Conservation (phyloP, 2,797 vertebrate species). For the Moxostoma hubbsi region DNA sequence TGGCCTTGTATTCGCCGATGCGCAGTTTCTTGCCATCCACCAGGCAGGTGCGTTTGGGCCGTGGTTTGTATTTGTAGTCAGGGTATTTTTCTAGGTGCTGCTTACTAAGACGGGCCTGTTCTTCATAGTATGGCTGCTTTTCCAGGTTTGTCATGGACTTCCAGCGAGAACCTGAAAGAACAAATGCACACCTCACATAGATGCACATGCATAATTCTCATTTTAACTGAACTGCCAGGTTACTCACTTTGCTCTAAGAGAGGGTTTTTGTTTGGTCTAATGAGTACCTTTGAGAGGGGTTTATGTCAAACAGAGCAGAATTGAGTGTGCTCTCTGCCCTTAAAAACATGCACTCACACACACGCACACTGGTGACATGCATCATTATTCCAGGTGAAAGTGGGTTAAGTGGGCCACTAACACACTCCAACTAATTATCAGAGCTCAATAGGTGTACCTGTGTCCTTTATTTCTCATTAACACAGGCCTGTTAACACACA, state of each 20-base stretch:
- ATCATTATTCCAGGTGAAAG: slow-evolving; percentile 57
- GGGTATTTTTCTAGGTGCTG: slow-evolving; percentile 99
- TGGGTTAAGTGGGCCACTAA: slow-evolving; percentile 61
- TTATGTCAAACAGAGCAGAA: slow-evolving; percentile 51
- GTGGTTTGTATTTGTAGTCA: slow-evolving; percentile 98
- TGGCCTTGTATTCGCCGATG: slow-evolving; percentile 97
- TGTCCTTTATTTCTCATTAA: slow-evolving; percentile 47
- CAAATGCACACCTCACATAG: slow-evolving; percentile 14
- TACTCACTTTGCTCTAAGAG: slow-evolving; percentile 37
- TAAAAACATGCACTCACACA: not conserved
- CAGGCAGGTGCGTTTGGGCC: slow-evolving; percentile 96
- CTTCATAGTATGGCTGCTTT: slow-evolving; percentile 99
- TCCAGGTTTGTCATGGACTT: slow-evolving; percentile 99
- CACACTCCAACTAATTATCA: slow-evolving; percentile 58
- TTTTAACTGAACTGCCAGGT: not conserved
- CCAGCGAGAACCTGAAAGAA: slow-evolving; percentile 91
- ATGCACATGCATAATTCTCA: not conserved
- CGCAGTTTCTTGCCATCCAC: slow-evolving; percentile 97
- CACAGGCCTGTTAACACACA: slow-evolving; percentile 21
- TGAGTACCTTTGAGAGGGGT: slow-evolving; percentile 50
- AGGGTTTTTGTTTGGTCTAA: slow-evolving; percentile 54
- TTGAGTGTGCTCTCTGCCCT: slow-evolving; percentile 37
- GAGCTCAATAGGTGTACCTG: slow-evolving; percentile 55
- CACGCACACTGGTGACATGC: slow-evolving; percentile 2
- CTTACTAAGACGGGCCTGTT: slow-evolving; percentile 98